These are phyloP conservation scores for Pycnomerus fuliginosus DNA, from an alignment of 2,888 invertebrate species.

Conservation along the genomic window DNA sequence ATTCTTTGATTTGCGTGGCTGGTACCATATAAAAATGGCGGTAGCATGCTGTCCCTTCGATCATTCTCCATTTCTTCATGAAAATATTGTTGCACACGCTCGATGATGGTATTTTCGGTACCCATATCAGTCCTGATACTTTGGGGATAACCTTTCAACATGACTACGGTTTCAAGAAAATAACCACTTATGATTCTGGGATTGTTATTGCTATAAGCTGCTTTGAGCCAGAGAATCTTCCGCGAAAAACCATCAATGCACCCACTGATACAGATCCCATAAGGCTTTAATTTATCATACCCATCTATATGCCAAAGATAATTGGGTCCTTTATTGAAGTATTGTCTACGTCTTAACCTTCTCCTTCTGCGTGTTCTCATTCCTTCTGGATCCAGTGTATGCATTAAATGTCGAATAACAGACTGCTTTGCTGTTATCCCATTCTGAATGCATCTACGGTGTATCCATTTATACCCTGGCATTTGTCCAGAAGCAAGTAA, in stretches of 20 bases:
- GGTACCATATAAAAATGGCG: neutral
- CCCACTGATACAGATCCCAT: neutral
- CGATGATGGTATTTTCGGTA: neutral
- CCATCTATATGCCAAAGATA: no score
- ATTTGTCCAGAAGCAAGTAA: no score
- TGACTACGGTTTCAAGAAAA: neutral
- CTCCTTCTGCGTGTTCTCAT: no score
- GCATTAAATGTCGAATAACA: no score
- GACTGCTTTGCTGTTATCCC: no score
- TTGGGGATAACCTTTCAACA: neutral
- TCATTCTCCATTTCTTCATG: neutral
- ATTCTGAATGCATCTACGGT: no score
- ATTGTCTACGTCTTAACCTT: no score
- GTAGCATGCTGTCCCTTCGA: neutral
- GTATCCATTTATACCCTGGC: no score
- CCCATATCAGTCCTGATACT: neutral
- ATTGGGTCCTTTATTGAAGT: no score
- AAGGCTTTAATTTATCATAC: neutral
- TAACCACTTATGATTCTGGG: neutral
- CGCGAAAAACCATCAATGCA: neutral
- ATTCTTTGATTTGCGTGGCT: constrained; percentile 10
- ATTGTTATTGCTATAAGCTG: neutral
- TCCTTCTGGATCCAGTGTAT: no score
- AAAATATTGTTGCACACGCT: neutral
- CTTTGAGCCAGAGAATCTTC: neutral